Base-by-base conservation (phyloP, 2,113 vertebrate species). In the Ursus arctos region DNA sequence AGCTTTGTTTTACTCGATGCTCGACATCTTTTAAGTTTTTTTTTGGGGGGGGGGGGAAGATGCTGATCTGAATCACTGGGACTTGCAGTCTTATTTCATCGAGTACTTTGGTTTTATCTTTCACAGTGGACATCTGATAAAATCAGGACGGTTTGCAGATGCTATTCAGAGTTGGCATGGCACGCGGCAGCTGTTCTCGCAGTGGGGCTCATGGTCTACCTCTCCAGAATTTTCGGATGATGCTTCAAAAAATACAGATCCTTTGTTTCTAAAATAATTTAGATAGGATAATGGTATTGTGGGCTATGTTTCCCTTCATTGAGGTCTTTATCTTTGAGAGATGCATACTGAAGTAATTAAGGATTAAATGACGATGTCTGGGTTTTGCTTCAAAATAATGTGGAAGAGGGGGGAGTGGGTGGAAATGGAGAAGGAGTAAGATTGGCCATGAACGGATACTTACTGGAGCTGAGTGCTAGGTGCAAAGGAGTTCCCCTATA, bases 311-410 rank as follows among this genome's bases (percentile, higher is more conserved):
- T 91, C 61, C 61, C 49, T 67, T 88, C 24, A 77, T 47, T 67
- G 76, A 28, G 2, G 10, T 74, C 43, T 95, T 80, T 49, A 47
- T 79, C 40, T 86, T 71, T 92, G 49, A 74, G 49, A 94, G 49
- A 55, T 11, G 67, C 55, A 12, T 7, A 74, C 24, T 24, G 80
- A 87, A 69, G 43, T 61, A 43, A 61, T 61, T 71, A 85, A 88
- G 31, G n/a, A 87, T 88, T 21, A 49, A 79, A 67, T 59, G 40
- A 61, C 16, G 21, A 36, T 36, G 10, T 57, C 31, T 57, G 51
- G 13, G 31, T 69, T 93, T 96, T 77, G 10, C 55, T 97, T 94
- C 43, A 80, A 19, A 72, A 69, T 36, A 88, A 74, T 7, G 10
- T 15, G 55, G 49, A 79, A 87, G 33, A 61, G 4, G 3, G 19